Percentiles rank a stretch among this genome's conserved stretches.
Evolutionary conservation across 2,797 vertebrate species (phyloP).

Genomic region (Psittacula echo): DNA sequence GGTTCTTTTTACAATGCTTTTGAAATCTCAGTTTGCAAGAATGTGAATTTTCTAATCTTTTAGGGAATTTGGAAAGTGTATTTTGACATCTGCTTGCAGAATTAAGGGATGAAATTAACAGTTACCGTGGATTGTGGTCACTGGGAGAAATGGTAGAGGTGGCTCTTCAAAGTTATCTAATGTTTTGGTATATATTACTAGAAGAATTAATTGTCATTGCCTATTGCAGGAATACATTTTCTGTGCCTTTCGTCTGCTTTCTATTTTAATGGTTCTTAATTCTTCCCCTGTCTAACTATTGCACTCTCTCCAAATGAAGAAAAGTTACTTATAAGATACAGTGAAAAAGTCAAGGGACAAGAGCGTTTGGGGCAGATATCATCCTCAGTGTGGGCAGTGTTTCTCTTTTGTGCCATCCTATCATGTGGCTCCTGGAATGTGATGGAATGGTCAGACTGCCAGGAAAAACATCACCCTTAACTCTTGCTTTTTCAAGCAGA

Average conservation of each 20-base stretch:
- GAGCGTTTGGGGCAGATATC: background rate
- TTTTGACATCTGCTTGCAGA: slow-evolving; percentile 21
- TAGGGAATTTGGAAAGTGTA: background rate
- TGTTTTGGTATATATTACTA: background rate
- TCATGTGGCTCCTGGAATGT: slow-evolving; percentile 47
- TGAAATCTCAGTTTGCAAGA: background rate
- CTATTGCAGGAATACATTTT: background rate
- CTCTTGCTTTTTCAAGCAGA: background rate
- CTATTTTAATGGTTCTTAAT: background rate
- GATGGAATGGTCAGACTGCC: slow-evolving; percentile 12
- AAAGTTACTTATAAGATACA: slow-evolving; percentile 11
- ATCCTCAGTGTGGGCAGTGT: background rate
- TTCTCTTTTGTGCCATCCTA: slow-evolving; percentile 50
- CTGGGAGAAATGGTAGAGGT: background rate
- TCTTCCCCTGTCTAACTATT: background rate
- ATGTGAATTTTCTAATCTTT: background rate
- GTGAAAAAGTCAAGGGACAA: slow-evolving; percentile 39
- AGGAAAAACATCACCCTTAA: slow-evolving; percentile 39
- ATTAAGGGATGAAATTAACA: background rate
- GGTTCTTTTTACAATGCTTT: background rate
- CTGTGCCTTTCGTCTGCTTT: background rate
- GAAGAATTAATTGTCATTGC: background rate
- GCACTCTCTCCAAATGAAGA: background rate
- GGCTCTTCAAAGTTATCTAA: background rate
- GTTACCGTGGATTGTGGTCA: background rate